Evolutionary conservation across 2,113 vertebrate genomes (phyloP).

Genomic region (Laticauda laticaudata): DNA sequence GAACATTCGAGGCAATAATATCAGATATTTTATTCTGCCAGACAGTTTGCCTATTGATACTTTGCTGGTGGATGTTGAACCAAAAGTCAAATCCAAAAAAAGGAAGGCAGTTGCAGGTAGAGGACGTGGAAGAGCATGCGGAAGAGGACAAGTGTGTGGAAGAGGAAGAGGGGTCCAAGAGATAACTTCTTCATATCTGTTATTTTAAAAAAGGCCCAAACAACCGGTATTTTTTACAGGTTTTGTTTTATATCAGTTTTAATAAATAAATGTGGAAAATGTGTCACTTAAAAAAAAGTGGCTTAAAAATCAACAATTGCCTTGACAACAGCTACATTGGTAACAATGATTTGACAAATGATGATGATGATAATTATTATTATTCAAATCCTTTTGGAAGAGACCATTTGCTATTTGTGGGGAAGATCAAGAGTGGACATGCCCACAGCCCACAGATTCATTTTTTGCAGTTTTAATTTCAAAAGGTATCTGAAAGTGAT

Average conservation of each 20-base stretch:
- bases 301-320: not conserved
- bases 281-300: not conserved
- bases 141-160: conserved; percentile 88
- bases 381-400: not conserved
- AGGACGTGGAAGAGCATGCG: conserved; percentile 82
- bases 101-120: conserved; percentile 97
- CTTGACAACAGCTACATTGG: not conserved
- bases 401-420: not conserved
- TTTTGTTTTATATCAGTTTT: conserved; percentile 66
- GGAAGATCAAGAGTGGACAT: not conserved
- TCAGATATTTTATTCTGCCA: conserved; percentile 96
- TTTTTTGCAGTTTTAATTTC: not conserved
- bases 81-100: conserved; percentile 98
- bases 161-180: conserved; percentile 92
- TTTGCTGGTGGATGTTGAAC: conserved; percentile 94
- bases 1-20: conserved; percentile 98
- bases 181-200: conserved; percentile 72
- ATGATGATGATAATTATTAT: not conserved
- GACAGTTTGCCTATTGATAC: conserved; percentile 98
- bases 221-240: conserved; percentile 71
- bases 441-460: not conserved
- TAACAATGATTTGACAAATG: not conserved
- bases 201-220: not conserved
- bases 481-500: not conserved
- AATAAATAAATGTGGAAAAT: conserved; percentile 50